Evolutionary conservation across 2,113 vertebrate species (phyloP).

Genomic region (Pongo abelii): DNA sequence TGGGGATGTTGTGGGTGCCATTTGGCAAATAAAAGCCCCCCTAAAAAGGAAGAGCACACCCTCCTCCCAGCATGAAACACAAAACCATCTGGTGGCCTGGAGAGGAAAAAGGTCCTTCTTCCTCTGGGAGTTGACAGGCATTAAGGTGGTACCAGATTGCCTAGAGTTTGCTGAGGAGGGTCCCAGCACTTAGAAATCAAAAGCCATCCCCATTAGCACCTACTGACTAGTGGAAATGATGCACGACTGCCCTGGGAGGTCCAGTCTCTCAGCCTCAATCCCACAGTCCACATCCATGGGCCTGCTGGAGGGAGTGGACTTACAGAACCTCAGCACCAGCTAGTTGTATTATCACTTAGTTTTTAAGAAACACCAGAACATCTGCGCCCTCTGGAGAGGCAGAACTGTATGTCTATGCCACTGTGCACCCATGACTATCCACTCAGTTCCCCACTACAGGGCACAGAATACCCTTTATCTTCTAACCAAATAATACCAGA

Average conservation of each 20-base stretch:
- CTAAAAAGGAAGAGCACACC: background rate
- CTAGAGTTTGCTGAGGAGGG: background rate
- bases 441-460: background rate
- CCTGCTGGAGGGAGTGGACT: background rate
- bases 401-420: background rate
- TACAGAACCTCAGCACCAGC: background rate
- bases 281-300: background rate
- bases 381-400: background rate
- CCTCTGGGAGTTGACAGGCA: background rate
- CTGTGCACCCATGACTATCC: background rate
- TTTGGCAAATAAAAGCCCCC: background rate
- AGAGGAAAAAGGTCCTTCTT: background rate
- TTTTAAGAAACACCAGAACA: background rate
- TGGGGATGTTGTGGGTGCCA: background rate
- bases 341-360: background rate
- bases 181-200: background rate
- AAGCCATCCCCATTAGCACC: background rate
- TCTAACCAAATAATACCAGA: background rate
- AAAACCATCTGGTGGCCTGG: background rate
- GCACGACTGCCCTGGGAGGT: background rate
- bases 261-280: background rate
- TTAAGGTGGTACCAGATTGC: background rate
- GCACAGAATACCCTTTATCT: background rate
- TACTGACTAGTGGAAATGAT: background rate
- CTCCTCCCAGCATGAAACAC: slow-evolving; percentile 9